These are phyloP conservation scores for Pao palembangensis DNA, from an alignment of 2,113 vertebrate species.

Conservation along the genomic window DNA sequence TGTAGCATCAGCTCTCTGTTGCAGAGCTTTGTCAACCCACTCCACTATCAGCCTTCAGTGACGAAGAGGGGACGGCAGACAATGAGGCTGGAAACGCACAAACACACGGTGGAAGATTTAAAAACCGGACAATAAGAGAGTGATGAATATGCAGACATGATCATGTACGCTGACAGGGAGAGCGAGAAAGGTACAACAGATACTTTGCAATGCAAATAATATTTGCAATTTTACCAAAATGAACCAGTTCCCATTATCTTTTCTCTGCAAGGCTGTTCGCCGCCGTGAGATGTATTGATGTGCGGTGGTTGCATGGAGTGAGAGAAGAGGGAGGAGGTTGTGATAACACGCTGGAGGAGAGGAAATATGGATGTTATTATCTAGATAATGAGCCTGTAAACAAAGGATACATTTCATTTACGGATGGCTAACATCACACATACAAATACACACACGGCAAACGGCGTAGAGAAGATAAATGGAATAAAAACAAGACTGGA, in stretches of 20 bases:
- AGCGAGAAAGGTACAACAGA: not conserved
- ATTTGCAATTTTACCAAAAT: constrained; percentile 52
- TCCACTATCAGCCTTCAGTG: constrained; percentile 54
- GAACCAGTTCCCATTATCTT: constrained; percentile 36
- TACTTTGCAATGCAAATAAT: constrained; percentile 29
- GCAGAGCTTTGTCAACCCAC: constrained; percentile 51
- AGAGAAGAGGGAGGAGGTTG: constrained; percentile 33
- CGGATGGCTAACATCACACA: constrained; percentile 30
- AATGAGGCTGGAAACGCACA: constrained; percentile 30
- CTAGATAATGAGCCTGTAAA: constrained; percentile 65
- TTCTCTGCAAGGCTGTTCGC: too few species aligned
- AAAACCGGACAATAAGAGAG: constrained; percentile 11
- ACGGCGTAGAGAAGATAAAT: constrained; percentile 12
- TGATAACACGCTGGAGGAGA: constrained; percentile 60
- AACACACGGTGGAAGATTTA: constrained; percentile 5
- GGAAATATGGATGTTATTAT: constrained; percentile 69
- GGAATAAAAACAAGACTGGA: constrained; percentile 26
- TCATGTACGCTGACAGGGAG: constrained; percentile 9
- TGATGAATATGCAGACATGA: constrained; percentile 8
- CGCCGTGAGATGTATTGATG: too few species aligned
- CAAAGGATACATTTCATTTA: constrained; percentile 66
- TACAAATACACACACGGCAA: constrained; percentile 1
- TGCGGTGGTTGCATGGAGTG: not conserved
- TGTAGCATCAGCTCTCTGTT: constrained; percentile 54
- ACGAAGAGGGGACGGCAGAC: constrained; percentile 55